Base-by-base conservation (phyloP, 2,888 invertebrate genomes). In the Apantesis nais region DNA sequence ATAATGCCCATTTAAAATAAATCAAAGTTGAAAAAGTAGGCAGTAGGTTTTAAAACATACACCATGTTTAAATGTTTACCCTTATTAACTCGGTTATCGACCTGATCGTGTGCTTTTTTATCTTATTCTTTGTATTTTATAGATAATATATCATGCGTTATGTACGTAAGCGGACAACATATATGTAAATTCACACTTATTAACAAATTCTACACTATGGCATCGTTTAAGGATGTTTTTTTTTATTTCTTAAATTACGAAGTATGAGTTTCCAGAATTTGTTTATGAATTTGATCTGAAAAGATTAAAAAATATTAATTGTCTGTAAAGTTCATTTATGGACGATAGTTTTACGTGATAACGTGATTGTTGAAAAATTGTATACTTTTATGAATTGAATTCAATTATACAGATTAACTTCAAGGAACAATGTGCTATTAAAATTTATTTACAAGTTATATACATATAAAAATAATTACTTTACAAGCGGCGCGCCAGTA, bases 101-200 rank as follows among this genome's bases (percentile, higher is more conserved):
- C 77, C 83, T 66, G 55, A 5, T 14, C 68, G 31, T 14, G 66
- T 73, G 60, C 63, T 78, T 77, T 63, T 67, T 69, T 73, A 68
- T 37, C 55, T 66, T 75, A 72, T 67, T 77, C 67, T 79, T 77
- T 73, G 68, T 74, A 64, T 79, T 75, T 80, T 74, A 78, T 76
- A 62, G 75, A 70, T 66, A 68, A 80, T 82, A 78, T 76, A 74
- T 77, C 75, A 78, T 70, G 69, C 73, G 74, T 76, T 78, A 82
- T 76, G 75, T 79, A 76, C 73, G 44, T 75, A 79, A 81, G 77
- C 74, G 75, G 75, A 77, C 74, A 75, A 22, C 22, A 48, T 48
- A 22, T 8, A 81, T 82, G 83, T 69, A 75, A 82, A 83, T 81
- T 71, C 19, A 34, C 48, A 41, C 39, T 68, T 68, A 62, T 70